These are phyloP conservation scores for Origma solitaria DNA, from an alignment of 2,113 vertebrate genomes.

Conservation along the genomic window DNA sequence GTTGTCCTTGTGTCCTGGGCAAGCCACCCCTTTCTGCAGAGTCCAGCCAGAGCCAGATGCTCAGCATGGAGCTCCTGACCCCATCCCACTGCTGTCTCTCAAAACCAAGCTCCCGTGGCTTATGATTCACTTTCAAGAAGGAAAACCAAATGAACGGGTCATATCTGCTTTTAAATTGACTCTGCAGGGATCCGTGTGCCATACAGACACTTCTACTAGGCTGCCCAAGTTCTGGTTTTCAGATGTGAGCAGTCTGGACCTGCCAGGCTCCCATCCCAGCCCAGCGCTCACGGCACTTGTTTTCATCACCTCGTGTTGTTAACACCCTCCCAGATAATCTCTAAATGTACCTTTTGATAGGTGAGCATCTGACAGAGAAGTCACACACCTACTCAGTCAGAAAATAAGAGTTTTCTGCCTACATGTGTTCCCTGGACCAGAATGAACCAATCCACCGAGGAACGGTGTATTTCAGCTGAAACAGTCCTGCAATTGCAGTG, in stretches of 20 bases:
- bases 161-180: neutral
- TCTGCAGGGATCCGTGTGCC: neutral
- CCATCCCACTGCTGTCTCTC: neutral
- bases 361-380: neutral
- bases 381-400: neutral
- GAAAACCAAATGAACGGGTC: neutral
- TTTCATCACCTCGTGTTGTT: neutral
- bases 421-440: neutral
- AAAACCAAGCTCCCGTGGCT: neutral
- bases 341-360: neutral
- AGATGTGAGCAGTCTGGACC: neutral
- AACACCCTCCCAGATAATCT: neutral
- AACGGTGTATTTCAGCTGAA: neutral
- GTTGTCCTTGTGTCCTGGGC: neutral
- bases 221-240: neutral
- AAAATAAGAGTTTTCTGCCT: slow-evolving; percentile 17
- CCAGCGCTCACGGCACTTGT: rapidly evolving
- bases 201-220: neutral
- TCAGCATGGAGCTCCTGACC: neutral
- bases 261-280: neutral
- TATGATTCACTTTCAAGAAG: neutral
- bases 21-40: neutral
- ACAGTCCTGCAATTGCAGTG: neutral
- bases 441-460: neutral
- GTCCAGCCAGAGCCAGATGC: neutral